phyloP scores from a whole-genome alignment of 2,888 invertebrate genomes.

The Eledona agricola region DNA sequence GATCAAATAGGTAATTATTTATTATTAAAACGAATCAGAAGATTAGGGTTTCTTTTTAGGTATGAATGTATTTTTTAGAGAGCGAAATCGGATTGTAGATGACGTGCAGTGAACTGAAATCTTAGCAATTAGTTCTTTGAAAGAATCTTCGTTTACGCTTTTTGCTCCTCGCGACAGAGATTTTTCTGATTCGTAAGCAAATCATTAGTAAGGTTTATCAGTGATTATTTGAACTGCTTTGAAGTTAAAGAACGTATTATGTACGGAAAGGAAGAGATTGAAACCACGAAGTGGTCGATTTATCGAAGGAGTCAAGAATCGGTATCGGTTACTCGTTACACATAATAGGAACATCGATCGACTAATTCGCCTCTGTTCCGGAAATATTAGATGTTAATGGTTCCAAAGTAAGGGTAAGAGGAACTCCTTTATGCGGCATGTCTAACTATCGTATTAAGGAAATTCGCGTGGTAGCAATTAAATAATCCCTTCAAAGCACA shows the following conservation, averaged over 20 bases:
- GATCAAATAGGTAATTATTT: conserved; percentile 58
- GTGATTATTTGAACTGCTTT: conserved; percentile 60
- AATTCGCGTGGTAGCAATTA: conserved; percentile 62
- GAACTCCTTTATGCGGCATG: conserved; percentile 60
- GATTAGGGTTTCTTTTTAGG: conserved; percentile 58
- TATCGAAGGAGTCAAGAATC: conserved; percentile 20
- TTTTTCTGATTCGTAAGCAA: conserved; percentile 60
- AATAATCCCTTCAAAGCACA: conserved; percentile 65
- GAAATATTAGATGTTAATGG: conserved; percentile 62
- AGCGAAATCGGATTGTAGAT: conserved; percentile 59
- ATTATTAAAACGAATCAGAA: conserved; percentile 58
- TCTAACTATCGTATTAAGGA: conserved; percentile 63
- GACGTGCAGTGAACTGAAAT: conserved; percentile 62
- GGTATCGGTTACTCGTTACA: conserved; percentile 28
- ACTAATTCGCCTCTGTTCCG: conserved; percentile 48
- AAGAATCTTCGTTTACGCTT: conserved; percentile 60
- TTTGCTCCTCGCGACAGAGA: conserved; percentile 55
- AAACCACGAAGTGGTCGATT: conserved; percentile 34
- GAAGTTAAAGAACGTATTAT: conserved; percentile 56
- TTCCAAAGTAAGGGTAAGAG: conserved; percentile 61
- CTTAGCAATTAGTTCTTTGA: conserved; percentile 63
- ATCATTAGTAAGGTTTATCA: conserved; percentile 63
- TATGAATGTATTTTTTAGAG: conserved; percentile 56
- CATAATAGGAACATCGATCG: conserved; percentile 50
- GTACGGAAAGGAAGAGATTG: conserved; percentile 16